Evolutionary conservation across 2,797 vertebrate species (phyloP).

Genomic region (Thalassophryne amazonica): DNA sequence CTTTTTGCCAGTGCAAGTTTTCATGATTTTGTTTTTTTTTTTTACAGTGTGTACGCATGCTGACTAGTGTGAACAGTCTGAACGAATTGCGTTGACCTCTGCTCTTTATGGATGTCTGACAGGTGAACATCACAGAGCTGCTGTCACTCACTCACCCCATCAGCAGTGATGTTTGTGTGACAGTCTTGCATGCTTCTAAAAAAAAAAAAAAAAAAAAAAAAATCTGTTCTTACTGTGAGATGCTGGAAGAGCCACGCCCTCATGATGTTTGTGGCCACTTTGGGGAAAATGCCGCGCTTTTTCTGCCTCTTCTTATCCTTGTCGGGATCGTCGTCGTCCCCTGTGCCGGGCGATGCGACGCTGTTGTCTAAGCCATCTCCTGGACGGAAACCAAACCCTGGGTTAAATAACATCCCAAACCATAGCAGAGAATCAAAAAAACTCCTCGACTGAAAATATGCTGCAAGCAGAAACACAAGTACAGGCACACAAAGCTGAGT

Average conservation of each 20-base stretch:
- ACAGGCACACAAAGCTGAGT: constrained; percentile 27
- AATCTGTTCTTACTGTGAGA: constrained; percentile 90
- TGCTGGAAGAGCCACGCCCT: constrained; percentile 99
- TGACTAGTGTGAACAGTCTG: constrained; percentile 64
- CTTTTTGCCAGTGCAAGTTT: too few species aligned
- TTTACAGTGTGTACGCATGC: constrained; percentile 36
- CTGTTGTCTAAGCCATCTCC: constrained; percentile 99
- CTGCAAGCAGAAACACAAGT: constrained; percentile 27
- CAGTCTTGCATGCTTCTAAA: constrained; percentile 7
- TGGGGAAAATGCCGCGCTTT: constrained; percentile 99
- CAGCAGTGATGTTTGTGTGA: constrained; percentile 36
- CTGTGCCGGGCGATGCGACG: constrained; percentile 97
- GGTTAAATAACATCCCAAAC: constrained; percentile 65
- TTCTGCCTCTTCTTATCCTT: constrained; percentile 99
- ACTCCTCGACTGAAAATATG: constrained; percentile 9
- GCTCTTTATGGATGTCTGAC: constrained; percentile 64
- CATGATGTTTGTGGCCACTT: constrained; percentile 99
- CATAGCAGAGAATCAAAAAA: constrained; percentile 20
- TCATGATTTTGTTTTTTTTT: too few species aligned
- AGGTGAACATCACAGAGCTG: constrained; percentile 51
- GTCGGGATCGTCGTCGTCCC: constrained; percentile 97
- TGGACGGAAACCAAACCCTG: constrained; percentile 73
- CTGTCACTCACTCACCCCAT: constrained; percentile 41
- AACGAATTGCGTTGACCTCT: constrained; percentile 70
- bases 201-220: constrained; percentile 1